Evolutionary conservation across 2,113 vertebrate species (phyloP).

Genomic region (Myiozetetes cayanensis): DNA sequence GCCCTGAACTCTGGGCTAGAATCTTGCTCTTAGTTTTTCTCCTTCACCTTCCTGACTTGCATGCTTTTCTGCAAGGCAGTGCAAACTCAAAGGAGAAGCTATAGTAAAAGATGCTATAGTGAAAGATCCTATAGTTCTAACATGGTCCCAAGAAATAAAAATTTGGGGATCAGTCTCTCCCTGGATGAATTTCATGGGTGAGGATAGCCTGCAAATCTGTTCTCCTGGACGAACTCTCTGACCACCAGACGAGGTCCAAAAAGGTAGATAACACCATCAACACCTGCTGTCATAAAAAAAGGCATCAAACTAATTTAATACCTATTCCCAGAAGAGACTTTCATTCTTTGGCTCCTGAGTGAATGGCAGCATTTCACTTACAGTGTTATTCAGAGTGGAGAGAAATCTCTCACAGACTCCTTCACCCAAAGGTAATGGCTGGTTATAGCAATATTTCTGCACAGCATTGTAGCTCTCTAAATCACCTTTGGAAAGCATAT

Average conservation of each 20-base stretch:
- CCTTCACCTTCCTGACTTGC: neutral
- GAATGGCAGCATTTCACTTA: neutral
- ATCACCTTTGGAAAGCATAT: neutral
- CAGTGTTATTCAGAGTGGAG: neutral
- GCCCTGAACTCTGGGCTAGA: neutral
- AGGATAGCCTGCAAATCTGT: neutral
- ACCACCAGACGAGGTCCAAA: neutral
- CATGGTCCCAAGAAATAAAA: neutral
- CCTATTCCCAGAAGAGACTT: neutral
- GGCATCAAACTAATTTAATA: neutral
- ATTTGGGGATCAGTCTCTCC: neutral
- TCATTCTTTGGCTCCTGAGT: neutral
- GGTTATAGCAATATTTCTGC: neutral
- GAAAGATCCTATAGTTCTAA: neutral
- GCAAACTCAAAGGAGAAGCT: neutral
- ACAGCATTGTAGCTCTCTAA: neutral
- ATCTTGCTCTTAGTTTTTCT: neutral
- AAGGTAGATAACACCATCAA: neutral
- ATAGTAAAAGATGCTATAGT: neutral
- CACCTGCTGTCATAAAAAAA: neutral
- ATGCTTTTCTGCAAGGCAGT: neutral
- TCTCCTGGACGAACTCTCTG: neutral
- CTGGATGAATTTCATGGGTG: neutral
- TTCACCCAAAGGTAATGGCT: neutral
- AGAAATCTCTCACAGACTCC: neutral